These are phyloP conservation scores for Drosophila ezoana DNA, from an alignment of 2,888 invertebrate genomes.

Conservation along the genomic window DNA sequence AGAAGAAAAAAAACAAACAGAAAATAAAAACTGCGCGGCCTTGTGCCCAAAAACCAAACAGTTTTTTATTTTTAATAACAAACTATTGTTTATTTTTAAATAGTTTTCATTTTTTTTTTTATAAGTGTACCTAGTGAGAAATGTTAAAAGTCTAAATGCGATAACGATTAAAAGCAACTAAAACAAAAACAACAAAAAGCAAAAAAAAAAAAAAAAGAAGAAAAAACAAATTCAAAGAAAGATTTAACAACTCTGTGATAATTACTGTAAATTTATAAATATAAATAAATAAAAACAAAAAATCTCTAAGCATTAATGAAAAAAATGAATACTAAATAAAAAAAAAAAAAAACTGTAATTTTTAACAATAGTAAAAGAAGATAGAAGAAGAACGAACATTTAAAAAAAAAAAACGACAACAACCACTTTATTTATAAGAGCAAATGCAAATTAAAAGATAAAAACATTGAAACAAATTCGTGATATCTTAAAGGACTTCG, in stretches of 20 bases:
- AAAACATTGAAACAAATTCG: conserved; percentile 85
- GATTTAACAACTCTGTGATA: conserved; percentile 85
- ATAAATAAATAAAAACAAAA: conserved; percentile 71
- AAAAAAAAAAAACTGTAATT: conserved; percentile 69
- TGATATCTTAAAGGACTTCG: conserved; percentile 85
- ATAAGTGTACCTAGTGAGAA: conserved; percentile 84
- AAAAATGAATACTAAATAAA: conserved; percentile 69
- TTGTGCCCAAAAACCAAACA: conserved; percentile 64
- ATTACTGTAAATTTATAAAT: conserved; percentile 85
- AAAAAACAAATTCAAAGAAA: conserved; percentile 85
- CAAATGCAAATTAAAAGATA: conserved; percentile 83
- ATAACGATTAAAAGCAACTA: conserved; percentile 77
- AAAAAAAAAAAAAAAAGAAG: conserved; percentile 62
- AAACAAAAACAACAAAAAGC: conserved; percentile 68
- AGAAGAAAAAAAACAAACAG: conserved; percentile 1
- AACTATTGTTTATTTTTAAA: conserved; percentile 69
- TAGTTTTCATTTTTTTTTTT: conserved; percentile 79
- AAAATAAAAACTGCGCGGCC: conserved; percentile 64
- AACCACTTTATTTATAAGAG: conserved; percentile 79
- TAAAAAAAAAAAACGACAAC: conserved; percentile 53
- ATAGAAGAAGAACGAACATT: conserved; percentile 57
- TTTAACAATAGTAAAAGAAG: conserved; percentile 75
- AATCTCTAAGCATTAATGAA: conserved; percentile 72
- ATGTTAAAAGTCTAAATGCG: conserved; percentile 82
- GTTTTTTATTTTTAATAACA: conserved; percentile 60